Base-by-base conservation (phyloP, 2,797 vertebrate genomes). In the Botia almorhae region DNA sequence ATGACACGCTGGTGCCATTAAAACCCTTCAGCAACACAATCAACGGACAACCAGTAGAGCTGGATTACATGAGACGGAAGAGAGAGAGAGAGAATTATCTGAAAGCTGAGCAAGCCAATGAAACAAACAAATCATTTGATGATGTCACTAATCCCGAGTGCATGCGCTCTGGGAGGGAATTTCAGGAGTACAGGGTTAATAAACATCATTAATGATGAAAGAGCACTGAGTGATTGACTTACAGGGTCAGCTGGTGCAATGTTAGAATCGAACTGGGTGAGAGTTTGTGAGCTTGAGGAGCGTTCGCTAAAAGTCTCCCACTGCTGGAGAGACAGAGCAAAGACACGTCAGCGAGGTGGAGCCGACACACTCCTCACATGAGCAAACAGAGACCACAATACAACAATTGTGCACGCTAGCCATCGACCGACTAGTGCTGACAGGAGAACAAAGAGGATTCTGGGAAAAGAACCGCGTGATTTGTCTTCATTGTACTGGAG, bases 251-350 rank as follows among this genome's bases (percentile, higher is more conserved):
- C 98, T 97, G 98, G 98, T 98, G 98, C 97, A 98, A 99, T 99
- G 97, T 99, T 99, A 98, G 98, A 99, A 98, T 99, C 98, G 98
- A 99, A 99, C 97, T 98, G 98, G 96, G 98, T 99, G 97, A 99
- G 96, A 98, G 98, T 99, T 98, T 99, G 98, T 96, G 97, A 99
- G 96, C 98, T 99, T 96, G 98, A 99, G 93, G 98, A 99, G 94
- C 98, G 98, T 96, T 99, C 98, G 94, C 98, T 99, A 97, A 99
- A 99, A 94, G 98, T 99, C 97, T 99, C 98, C 98, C 98, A 99
- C 96, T 99, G 98, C 98, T 99, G 96, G 94, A 98, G 94, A 95
- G 95, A 96, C 94, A 96, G 94, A 96, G 85, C 94, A 96, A 92
- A 96, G 91, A 93, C 90, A 94, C 94, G 90, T 96, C 94, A 96